Conservation (phyloP, 2,113 vertebrate genomes). For the Rhabdornis inornatus region DNA sequence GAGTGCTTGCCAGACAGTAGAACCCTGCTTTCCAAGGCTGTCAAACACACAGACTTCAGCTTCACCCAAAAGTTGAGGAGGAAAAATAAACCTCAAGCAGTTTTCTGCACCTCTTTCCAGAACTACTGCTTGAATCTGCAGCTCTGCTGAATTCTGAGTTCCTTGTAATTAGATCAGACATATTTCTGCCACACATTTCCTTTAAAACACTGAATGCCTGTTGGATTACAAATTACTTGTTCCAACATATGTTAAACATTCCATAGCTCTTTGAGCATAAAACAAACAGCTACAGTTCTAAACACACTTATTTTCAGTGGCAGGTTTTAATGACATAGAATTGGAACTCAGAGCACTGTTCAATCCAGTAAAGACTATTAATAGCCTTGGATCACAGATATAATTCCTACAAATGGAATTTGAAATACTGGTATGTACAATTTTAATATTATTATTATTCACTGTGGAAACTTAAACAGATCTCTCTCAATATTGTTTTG, state of each 20-base stretch:
- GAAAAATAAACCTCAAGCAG: not conserved
- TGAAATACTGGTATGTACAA: not conserved
- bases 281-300: not conserved
- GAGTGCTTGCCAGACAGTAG: not conserved
- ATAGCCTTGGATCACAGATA: not conserved
- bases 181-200: not conserved
- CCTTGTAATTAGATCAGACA: not conserved
- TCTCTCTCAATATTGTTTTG: not conserved
- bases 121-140: not conserved
- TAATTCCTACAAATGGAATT: not conserved
- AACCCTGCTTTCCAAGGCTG: not conserved
- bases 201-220: not conserved
- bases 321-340: not conserved
- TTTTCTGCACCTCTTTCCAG: not conserved
- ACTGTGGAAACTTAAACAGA: not conserved
- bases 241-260: conserved; percentile 5
- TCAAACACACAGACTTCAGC: not conserved
- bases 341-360: not conserved
- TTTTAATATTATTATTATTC: not conserved
- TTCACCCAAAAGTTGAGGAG: not conserved
- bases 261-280: not conserved
- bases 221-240: not conserved
- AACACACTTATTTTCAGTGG: not conserved
- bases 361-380: not conserved
- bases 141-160: not conserved